phyloP scores from a whole-genome alignment of 2,888 invertebrate genomes.

The Nemoura dubitans region DNA sequence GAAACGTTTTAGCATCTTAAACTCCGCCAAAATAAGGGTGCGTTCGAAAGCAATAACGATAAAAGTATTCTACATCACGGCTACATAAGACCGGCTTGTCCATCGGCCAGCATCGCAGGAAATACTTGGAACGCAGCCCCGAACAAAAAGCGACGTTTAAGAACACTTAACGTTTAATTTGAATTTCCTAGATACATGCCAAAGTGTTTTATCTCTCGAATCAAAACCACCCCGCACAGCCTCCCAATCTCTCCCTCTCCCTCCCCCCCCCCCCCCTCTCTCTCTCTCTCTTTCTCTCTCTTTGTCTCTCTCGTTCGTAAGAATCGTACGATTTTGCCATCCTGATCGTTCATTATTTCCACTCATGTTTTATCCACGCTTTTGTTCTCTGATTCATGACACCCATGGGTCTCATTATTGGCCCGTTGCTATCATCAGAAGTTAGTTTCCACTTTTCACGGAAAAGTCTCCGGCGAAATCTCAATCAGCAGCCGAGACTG shows the following conservation, averaged over 20 bases:
- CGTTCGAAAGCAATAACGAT: background rate
- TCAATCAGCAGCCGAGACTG: conserved; percentile 56
- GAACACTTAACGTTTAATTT: conserved; percentile 12
- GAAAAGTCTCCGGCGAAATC: conserved; percentile 18
- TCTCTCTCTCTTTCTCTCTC: too few relatives aligned
- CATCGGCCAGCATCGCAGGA: background rate
- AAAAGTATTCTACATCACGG: background rate
- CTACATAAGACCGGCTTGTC: background rate
- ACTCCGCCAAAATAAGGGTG: background rate
- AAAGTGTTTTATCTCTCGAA: background rate
- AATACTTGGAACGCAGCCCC: background rate
- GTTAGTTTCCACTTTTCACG: conserved; percentile 44
- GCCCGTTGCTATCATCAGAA: conserved; percentile 49
- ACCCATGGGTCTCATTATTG: conserved; percentile 52
- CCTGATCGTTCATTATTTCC: conserved; percentile 36
- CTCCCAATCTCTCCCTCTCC: background rate
- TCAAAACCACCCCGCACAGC: background rate
- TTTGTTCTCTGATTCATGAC: conserved; percentile 43
- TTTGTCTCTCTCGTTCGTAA: too few relatives aligned
- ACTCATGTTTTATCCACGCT: conserved; percentile 32
- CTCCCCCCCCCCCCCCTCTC: background rate
- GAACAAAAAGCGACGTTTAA: background rate
- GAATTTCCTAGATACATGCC: conserved; percentile 1
- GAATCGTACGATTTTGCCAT: background rate
- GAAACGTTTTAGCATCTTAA: background rate